phyloP scores from a whole-genome alignment of 2,113 vertebrate genomes.

The Myrmophylax atrothorax region DNA sequence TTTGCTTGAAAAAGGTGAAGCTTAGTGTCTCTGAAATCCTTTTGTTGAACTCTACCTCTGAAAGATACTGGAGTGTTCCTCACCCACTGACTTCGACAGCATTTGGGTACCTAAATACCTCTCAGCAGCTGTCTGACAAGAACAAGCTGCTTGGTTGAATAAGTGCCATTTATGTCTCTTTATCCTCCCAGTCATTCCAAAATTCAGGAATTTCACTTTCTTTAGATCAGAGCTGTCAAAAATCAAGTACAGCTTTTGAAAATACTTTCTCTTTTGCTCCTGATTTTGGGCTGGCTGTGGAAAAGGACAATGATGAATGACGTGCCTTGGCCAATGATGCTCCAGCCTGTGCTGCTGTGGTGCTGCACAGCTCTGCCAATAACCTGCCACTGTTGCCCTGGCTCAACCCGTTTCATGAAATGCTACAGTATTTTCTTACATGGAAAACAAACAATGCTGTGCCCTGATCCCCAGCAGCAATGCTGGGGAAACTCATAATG shows the following conservation, averaged over 20 bases:
- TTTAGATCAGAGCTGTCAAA: not conserved
- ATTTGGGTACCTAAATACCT: not conserved
- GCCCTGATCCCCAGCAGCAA: not conserved
- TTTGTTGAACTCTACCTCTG: not conserved
- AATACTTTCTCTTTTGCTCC: not conserved
- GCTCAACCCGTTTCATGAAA: not conserved
- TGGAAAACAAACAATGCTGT: not conserved
- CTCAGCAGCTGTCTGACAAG: not conserved
- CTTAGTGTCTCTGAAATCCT: not conserved
- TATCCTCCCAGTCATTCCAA: not conserved
- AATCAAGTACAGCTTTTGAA: not conserved
- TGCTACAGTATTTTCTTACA: not conserved
- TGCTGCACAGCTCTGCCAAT: not conserved
- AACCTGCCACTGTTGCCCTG: accelerated
- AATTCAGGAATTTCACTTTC: not conserved
- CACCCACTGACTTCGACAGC: not conserved
- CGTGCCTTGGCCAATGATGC: not conserved
- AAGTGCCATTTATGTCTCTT: not conserved
- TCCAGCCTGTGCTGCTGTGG: not conserved
- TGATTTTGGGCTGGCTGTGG: not conserved
- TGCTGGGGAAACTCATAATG: not conserved
- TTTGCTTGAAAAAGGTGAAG: not conserved
- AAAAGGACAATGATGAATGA: not conserved
- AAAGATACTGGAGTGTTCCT: not conserved
- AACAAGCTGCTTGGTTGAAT: not conserved